Base-by-base conservation (phyloP, 2,888 invertebrate genomes). In the Branchellion lobata region DNA sequence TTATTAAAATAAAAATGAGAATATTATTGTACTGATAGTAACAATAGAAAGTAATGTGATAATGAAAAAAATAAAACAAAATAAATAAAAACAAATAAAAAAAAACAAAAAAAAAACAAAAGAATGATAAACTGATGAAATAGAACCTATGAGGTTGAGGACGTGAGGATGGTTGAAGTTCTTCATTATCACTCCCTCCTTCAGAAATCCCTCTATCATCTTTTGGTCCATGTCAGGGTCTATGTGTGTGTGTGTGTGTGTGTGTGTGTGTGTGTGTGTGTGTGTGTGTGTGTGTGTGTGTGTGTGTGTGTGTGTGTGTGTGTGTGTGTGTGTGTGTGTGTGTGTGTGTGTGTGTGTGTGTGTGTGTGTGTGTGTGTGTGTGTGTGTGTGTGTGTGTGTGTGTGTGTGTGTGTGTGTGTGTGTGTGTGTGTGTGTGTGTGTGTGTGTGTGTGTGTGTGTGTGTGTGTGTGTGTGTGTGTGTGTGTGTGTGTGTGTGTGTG, bases 101-200 rank as follows among this genome's bases (percentile, higher is more conserved):
- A 47, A 8, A 8, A 47, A 47, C 18, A 18, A 47, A 47, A 47
- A 47, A 47, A 14, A 14, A 47, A 14, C 18, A 8, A 14, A 47
- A 47, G 18, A 47, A 47, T 47, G 18, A 14, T 47, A 18, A 18
- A 14, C 18, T 47, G 8, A 47, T 14, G 18, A 47, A 47, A 14
- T 14, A 47, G 11, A 47, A 57, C 61, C 89, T 40, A 89, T 86
- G 75, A 90, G 84, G 1, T 85, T 84, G 0, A 90, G 85, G 0
- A 90, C 89, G 84, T 90, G 89, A 1, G 86, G 85, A 84, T 90
- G 90, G 80, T 88, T 85, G 83, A 90, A 89, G 82, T 89, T 88
- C 83, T 89, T 89, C 90, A 90, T 90, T 72, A 89, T 88, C 53
- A 89, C 84, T 0, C 89, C 90, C 84, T 90, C 90, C 69, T 88